These are phyloP conservation scores for Melieria picta DNA, from an alignment of 2,888 invertebrate species.

Conservation along the genomic window DNA sequence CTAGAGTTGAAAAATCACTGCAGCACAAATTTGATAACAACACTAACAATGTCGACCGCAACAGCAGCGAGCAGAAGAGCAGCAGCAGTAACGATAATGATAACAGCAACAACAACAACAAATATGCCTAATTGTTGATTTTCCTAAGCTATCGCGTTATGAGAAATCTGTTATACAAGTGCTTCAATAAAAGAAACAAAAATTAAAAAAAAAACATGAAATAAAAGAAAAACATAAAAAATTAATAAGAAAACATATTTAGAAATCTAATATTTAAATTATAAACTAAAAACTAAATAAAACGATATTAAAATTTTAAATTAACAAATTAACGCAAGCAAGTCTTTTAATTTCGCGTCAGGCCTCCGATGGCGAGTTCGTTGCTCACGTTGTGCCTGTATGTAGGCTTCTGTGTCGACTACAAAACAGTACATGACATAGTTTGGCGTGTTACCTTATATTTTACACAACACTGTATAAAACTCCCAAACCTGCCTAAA, in stretches of 20 bases:
- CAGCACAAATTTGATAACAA: too few relatives aligned
- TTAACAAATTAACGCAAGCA: constrained; percentile 40
- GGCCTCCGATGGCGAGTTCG: too few relatives aligned
- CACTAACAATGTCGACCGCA: too few relatives aligned
- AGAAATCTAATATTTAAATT: constrained; percentile 46
- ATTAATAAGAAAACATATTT: constrained; percentile 35
- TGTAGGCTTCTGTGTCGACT: too few relatives aligned
- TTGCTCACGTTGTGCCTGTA: too few relatives aligned
- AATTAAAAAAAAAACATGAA: constrained; percentile 26
- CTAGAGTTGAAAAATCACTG: neutral
- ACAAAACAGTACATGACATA: too few relatives aligned
- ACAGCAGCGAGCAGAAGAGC: neutral
- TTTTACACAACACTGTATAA: too few relatives aligned
- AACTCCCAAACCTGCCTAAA: too few relatives aligned
- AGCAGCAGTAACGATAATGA: constrained; percentile 10
- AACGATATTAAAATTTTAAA: constrained; percentile 38
- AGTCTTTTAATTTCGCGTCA: neutral
- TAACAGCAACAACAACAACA: constrained; percentile 16
- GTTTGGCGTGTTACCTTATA: too few relatives aligned
- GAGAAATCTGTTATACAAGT: constrained; percentile 45
- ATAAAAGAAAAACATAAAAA: constrained; percentile 4
- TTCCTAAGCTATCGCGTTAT: constrained; percentile 39
- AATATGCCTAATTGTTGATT: constrained; percentile 37
- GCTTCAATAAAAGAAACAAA: constrained; percentile 42
- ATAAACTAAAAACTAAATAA: constrained; percentile 37